Percentiles rank a stretch among this genome's conserved stretches.
These are phyloP conservation scores for Heteromurus nitidus DNA, from an alignment of 2,888 invertebrate genomes.

Conservation along the genomic window DNA sequence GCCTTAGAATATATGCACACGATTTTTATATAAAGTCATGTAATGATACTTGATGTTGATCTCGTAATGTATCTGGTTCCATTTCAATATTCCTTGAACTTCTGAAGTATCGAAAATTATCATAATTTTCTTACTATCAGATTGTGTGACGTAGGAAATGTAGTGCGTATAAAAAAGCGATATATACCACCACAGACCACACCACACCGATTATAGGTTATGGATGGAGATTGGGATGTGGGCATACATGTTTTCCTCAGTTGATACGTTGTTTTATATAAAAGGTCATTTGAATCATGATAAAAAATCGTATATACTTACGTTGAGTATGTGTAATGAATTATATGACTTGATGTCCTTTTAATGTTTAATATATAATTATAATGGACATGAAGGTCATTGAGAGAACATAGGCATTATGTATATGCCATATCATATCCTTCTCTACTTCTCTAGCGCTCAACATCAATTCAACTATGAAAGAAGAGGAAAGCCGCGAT, in stretches of 20 bases:
- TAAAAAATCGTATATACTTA: not conserved
- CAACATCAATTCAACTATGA: too few relatives aligned
- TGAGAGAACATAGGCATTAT: not conserved
- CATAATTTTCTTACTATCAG: too few relatives aligned
- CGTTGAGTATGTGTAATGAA: too few relatives aligned
- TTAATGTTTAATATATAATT: conserved; percentile 20
- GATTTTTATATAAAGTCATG: not conserved
- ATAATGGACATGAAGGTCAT: conserved; percentile 12
- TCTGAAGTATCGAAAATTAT: too few relatives aligned
- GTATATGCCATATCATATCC: too few relatives aligned
- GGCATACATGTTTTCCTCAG: not conserved
- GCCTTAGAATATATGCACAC: not conserved
- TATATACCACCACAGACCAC: not conserved
- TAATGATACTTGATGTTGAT: too few relatives aligned
- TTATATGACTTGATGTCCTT: conserved; percentile 14
- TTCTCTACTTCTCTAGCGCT: too few relatives aligned
- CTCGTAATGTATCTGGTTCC: not conserved
- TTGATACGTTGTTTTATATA: not conserved
- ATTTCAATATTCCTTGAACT: not conserved
- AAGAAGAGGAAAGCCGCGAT: not conserved
- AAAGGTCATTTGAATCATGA: conserved; percentile 4
- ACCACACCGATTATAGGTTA: too few relatives aligned
- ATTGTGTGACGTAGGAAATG: not conserved
- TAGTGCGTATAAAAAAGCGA: not conserved
- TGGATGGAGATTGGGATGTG: not conserved